Percentiles rank a stretch among this genome's conserved stretches.
phyloP scores from a whole-genome alignment of 2,113 vertebrate genomes.

The Rhegmatorhina hoffmannsi region DNA sequence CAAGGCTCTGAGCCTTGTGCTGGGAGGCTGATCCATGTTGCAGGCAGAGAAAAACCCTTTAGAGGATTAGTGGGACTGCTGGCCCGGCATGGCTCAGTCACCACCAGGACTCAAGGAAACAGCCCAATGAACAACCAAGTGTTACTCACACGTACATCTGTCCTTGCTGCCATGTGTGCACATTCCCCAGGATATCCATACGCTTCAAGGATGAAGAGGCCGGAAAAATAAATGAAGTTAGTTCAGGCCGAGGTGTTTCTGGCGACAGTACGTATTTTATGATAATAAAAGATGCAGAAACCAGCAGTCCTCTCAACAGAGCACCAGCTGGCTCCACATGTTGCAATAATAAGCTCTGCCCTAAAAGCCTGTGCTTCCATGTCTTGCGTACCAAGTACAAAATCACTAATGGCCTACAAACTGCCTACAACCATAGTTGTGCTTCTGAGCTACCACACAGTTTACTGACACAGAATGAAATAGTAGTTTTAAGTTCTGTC shows the following conservation, averaged over 20 bases:
- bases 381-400: slow-evolving; percentile 17
- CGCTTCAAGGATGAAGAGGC: slow-evolving; percentile 38
- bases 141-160: slow-evolving; percentile 34
- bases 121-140: neutral
- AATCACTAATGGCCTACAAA: slow-evolving; percentile 53
- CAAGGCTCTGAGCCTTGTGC: neutral
- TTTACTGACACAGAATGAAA: neutral
- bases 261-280: slow-evolving; percentile 48
- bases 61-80: neutral
- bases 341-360: slow-evolving; percentile 43
- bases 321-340: slow-evolving; percentile 51
- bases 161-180: slow-evolving; percentile 39
- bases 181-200: slow-evolving; percentile 21
- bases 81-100: fast-evolving
- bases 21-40: neutral
- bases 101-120: neutral
- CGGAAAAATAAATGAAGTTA: slow-evolving; percentile 58
- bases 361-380: slow-evolving; percentile 41
- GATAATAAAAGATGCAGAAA: slow-evolving; percentile 69
- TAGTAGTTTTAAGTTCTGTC: neutral
- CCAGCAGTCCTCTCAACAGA: slow-evolving; percentile 50
- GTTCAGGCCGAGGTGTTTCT: slow-evolving; percentile 71
- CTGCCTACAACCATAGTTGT: slow-evolving; percentile 2
- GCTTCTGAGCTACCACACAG: slow-evolving; percentile 25
- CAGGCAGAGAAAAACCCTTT: neutral